Base-by-base conservation (phyloP, 2,888 invertebrate genomes). In the Lordiphosa andalusiaca region DNA sequence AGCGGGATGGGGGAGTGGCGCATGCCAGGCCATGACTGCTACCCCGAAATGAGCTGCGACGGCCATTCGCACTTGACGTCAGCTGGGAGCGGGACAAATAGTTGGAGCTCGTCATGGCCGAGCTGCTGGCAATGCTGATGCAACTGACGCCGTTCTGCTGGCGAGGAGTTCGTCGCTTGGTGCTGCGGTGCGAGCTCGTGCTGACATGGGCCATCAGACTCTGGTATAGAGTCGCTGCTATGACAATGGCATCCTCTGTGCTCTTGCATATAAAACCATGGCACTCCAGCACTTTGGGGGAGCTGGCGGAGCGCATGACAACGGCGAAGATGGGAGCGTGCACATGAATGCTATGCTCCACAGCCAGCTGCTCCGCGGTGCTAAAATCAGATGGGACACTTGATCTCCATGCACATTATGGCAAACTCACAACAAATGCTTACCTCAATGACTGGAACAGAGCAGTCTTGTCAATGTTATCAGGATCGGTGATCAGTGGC, bases 211-310 rank as follows among this genome's bases (percentile, higher is more conserved):
- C 93, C 91, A 96, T 94, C 54, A 97, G 91, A 35, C 95, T 95
- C 90, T 96, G 95, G 90, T 97, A 97, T 72, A 97, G 91, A 67
- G 96, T 96, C 44, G 96, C 96, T 10, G 97, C 97, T 77, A 97
- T 95, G 0, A 96, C 95, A 37, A 97, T 95, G 66, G 97, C 96
- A 89, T 97, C 96, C 90, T 96, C 96, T 33, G 96, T 94, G 81
- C 94, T 94, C 89, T 94, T 94, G 89, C 96, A 97, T 75, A 96
- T 94, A 90, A 96, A 97, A 42, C 95, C 96, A 91, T 97, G 97
- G 89, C 96, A 97, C 90, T 96, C 96, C 66, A 96, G 90, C 74
- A 94, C 92, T 86, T 95, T 94, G 2, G 94, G 93, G 19, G 94
- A 93, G 42, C 93, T 94, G 49, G 93, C 92, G 19, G 91, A 90